These are phyloP conservation scores for Lepidocyrtinus sp. DNA, from an alignment of 2,888 invertebrate species.

Conservation along the genomic window DNA sequence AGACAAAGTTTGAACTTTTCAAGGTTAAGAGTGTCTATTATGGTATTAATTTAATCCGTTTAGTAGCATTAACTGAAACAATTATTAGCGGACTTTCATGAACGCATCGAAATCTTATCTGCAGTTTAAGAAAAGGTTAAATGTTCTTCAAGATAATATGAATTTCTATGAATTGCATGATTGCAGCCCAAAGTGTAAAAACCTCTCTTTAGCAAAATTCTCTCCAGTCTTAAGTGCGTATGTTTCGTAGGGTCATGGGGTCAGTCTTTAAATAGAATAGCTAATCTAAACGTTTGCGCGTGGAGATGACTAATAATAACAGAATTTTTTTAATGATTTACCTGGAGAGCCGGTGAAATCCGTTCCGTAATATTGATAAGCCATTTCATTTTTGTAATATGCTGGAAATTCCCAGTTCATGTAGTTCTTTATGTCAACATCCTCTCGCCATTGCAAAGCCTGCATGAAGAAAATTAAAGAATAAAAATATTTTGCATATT, in stretches of 20 bases:
- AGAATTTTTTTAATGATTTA: slow-evolving; percentile 16
- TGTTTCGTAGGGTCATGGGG: neutral
- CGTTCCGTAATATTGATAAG: slow-evolving; percentile 38
- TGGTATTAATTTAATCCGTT: too few species aligned
- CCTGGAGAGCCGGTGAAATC: slow-evolving; percentile 40
- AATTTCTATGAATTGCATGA: neutral
- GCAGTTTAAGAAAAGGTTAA: neutral
- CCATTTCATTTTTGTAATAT: slow-evolving; percentile 42
- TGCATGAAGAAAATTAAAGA: slow-evolving; percentile 1
- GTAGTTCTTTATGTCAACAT: slow-evolving; percentile 37
- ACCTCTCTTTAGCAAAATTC: neutral
- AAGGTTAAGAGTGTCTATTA: too few species aligned
- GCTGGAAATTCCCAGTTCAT: slow-evolving; percentile 47
- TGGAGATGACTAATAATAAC: neutral
- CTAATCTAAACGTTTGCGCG: neutral
- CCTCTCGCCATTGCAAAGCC: slow-evolving; percentile 48
- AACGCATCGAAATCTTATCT: neutral
- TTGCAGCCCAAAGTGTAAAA: neutral
- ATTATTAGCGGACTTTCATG: neutral
- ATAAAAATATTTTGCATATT: neutral
- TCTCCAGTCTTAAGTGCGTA: neutral
- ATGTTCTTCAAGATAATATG: neutral
- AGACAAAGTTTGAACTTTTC: neutral
- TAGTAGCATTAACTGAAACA: neutral
- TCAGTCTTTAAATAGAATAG: neutral